phyloP scores from a whole-genome alignment of 2,797 vertebrate genomes.

The Prunella strophiata region DNA sequence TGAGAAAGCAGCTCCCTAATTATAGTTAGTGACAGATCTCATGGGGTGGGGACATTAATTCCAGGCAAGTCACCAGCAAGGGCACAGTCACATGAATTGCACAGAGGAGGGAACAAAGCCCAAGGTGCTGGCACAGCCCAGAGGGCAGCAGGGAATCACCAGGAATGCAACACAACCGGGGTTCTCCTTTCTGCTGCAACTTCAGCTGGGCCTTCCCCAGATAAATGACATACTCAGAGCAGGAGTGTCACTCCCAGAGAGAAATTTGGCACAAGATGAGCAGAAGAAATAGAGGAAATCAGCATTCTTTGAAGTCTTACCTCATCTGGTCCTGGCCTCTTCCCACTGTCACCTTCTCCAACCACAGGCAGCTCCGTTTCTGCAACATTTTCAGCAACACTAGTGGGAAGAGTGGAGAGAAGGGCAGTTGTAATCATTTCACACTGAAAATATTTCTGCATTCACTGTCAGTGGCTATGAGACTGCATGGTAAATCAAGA shows the following conservation, averaged over 20 bases:
- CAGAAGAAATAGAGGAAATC: not conserved
- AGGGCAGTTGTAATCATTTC: not conserved
- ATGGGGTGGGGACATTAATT: not conserved
- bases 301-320: not conserved
- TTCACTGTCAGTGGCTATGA: not conserved
- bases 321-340: slow-evolving; percentile 47
- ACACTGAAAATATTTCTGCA: not conserved
- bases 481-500: not conserved
- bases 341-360: slow-evolving; percentile 34
- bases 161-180: not conserved
- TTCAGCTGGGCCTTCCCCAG: not conserved
- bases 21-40: not conserved
- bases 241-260: not conserved
- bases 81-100: not conserved
- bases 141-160: not conserved
- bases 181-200: not conserved
- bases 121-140: not conserved
- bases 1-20: not conserved
- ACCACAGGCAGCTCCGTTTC: not conserved
- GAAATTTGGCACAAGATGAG: not conserved
- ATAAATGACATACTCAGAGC: not conserved
- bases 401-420: not conserved
- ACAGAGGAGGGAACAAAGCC: not conserved
- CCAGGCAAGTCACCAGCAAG: not conserved
- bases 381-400: not conserved